phyloP scores from a whole-genome alignment of 2,888 invertebrate genomes.

The Drosophila kanekoi region DNA sequence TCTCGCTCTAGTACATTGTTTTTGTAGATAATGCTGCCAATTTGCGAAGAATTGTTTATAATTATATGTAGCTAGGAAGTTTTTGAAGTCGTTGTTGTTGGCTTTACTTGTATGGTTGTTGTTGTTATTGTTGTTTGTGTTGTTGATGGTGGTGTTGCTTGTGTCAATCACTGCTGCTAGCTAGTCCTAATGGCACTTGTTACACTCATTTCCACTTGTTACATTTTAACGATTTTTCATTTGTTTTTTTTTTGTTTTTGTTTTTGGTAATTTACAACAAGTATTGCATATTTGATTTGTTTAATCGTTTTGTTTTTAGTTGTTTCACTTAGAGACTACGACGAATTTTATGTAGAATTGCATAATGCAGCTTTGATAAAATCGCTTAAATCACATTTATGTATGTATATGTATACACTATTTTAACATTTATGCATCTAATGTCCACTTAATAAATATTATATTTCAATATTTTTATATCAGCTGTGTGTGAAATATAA shows the following conservation, averaged over 20 bases:
- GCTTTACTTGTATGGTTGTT: slow-evolving; percentile 14
- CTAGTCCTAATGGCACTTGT: slow-evolving; percentile 81
- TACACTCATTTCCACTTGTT: slow-evolving; percentile 62
- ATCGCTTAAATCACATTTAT: slow-evolving; percentile 84
- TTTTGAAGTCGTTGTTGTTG: slow-evolving; percentile 14
- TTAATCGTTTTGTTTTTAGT: slow-evolving; percentile 33
- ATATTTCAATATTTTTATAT: slow-evolving; percentile 60
- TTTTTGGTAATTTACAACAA: slow-evolving; percentile 80
- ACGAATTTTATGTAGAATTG: slow-evolving; percentile 81
- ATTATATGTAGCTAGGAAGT: slow-evolving; percentile 25
- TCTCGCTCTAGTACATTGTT: slow-evolving; percentile 26
- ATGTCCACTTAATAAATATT: slow-evolving; percentile 61
- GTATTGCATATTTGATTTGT: slow-evolving; percentile 66
- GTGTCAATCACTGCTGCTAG: slow-evolving; percentile 63
- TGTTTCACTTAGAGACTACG: slow-evolving; percentile 69
- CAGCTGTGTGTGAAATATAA: slow-evolving; percentile 40
- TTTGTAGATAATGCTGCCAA: slow-evolving; percentile 21
- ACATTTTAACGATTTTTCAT: slow-evolving; percentile 44
- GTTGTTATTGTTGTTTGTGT: slow-evolving; percentile 6
- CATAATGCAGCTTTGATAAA: slow-evolving; percentile 82
- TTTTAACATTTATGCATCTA: slow-evolving; percentile 72
- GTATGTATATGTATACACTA: slow-evolving; percentile 69
- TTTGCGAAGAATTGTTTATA: slow-evolving; percentile 23
- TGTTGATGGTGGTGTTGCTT: slow-evolving; percentile 35
- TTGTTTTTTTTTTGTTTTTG: slow-evolving; percentile 13